Percentiles rank a stretch among this genome's conserved stretches.
These are phyloP conservation scores for Chrysopilus asiliformis DNA, from an alignment of 2,888 invertebrate genomes.

Conservation along the genomic window DNA sequence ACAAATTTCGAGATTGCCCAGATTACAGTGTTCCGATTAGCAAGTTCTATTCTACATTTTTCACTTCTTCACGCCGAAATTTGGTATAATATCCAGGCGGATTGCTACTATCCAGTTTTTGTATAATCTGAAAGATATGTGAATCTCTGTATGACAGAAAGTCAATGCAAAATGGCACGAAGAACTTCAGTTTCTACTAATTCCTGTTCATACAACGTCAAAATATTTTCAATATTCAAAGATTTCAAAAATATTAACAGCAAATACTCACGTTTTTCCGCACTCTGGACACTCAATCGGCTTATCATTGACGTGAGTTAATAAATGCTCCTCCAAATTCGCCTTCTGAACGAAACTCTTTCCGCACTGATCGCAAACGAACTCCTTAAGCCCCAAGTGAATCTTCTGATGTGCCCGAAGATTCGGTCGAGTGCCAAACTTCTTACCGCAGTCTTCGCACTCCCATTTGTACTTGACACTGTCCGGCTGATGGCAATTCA, in stretches of 20 bases:
- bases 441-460: conserved; percentile 17
- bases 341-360: conserved; percentile 37
- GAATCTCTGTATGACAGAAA: too few relatives aligned
- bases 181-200: too few relatives aligned
- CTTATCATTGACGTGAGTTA: conserved; percentile 37
- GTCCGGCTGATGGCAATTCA: conserved; percentile 16
- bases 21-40: too few relatives aligned
- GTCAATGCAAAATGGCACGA: too few relatives aligned
- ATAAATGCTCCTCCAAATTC: conserved; percentile 39
- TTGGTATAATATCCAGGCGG: too few relatives aligned
- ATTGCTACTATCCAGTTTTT: too few relatives aligned
- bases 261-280: conserved; percentile 22
- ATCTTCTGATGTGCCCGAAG: conserved; percentile 20
- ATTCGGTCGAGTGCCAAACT: conserved; percentile 17
- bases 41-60: too few relatives aligned
- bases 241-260: not conserved
- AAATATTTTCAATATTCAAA: not conserved
- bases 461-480: conserved; percentile 10
- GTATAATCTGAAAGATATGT: too few relatives aligned
- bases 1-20: too few relatives aligned
- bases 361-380: conserved; percentile 38
- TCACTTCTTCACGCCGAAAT: too few relatives aligned
- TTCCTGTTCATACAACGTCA: not conserved
- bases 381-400: conserved; percentile 23
- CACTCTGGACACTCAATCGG: conserved; percentile 38